These are phyloP conservation scores for Erithacus rubecula DNA, from an alignment of 2,797 vertebrate genomes.

Conservation along the genomic window DNA sequence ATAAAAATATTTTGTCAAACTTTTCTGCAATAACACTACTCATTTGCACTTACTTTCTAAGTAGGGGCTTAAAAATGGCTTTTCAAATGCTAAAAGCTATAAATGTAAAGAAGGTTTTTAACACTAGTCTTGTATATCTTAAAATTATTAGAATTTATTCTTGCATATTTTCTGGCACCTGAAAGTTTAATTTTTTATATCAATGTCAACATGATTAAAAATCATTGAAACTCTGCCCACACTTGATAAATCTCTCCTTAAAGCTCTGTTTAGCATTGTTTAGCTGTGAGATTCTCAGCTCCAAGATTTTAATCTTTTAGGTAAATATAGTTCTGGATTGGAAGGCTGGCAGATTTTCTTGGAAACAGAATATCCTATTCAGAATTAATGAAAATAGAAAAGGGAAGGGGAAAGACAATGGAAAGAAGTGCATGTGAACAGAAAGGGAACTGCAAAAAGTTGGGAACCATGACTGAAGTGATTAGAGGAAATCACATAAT, in stretches of 20 bases:
- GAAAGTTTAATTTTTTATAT: not conserved
- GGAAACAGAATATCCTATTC: not conserved
- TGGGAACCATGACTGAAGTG: not conserved
- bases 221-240: not conserved
- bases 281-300: not conserved
- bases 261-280: not conserved
- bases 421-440: not conserved
- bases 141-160: not conserved
- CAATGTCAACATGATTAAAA: not conserved
- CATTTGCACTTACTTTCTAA: not conserved
- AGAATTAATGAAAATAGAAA: not conserved
- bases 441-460: not conserved
- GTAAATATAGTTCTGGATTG: not conserved
- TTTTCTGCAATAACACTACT: not conserved
- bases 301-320: not conserved
- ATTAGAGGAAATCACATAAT: not conserved
- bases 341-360: not conserved
- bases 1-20: not conserved
- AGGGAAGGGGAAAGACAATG: not conserved
- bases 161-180: not conserved
- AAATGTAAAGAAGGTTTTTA: not conserved
- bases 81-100: not conserved
- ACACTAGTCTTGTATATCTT: not conserved
- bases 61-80: not conserved
- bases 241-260: not conserved